phyloP scores from a whole-genome alignment of 2,113 vertebrate genomes.

The Nesogale talazaci region DNA sequence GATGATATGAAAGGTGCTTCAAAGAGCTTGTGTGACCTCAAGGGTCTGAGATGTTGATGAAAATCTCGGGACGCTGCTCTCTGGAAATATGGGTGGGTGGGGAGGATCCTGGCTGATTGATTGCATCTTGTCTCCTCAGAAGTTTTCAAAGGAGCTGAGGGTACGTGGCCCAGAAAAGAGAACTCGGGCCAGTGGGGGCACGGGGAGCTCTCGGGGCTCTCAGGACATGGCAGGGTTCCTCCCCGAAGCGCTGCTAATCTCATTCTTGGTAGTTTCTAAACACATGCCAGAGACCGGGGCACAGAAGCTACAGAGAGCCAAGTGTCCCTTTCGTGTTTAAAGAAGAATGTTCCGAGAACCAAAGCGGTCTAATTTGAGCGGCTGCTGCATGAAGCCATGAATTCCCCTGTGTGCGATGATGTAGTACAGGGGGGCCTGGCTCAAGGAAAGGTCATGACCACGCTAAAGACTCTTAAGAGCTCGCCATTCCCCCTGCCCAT shows the following conservation, averaged over 20 bases:
- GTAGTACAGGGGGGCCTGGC: background rate
- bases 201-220: constrained; percentile 12
- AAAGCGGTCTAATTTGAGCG: background rate
- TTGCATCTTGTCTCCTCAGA: background rate
- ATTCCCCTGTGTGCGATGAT: background rate
- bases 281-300: background rate
- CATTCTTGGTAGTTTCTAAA: constrained; percentile 50
- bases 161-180: background rate
- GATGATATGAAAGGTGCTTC: constrained; percentile 1
- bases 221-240: constrained; percentile 25
- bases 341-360: constrained; percentile 30
- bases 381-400: background rate
- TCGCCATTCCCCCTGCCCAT: background rate
- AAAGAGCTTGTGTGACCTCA: constrained; percentile 22
- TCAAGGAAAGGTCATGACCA: background rate
- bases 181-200: background rate
- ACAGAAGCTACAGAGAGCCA: background rate
- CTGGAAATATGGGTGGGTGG: background rate
- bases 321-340: constrained; percentile 11
- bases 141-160: constrained; percentile 6
- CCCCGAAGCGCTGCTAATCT: constrained; percentile 4
- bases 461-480: background rate
- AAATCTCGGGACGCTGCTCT: background rate
- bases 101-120: background rate
- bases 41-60: background rate